These are phyloP conservation scores for Bombyx mandarina DNA, from an alignment of 1,140 invertebrate species.

Conservation along the genomic window DNA sequence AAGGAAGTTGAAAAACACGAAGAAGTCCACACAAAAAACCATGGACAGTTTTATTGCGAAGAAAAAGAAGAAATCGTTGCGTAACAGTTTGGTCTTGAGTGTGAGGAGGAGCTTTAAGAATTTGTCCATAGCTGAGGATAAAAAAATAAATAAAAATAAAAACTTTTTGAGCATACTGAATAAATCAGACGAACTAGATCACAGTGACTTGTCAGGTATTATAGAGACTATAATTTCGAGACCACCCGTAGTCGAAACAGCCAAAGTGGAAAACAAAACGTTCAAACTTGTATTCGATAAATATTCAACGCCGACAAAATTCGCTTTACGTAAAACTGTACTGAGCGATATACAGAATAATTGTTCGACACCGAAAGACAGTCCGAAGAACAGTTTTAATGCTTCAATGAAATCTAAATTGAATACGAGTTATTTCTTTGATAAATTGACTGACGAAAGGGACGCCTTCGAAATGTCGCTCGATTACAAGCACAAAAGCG, in stretches of 20 bases:
- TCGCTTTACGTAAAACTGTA: slow-evolving; percentile 19
- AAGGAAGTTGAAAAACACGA: slow-evolving; percentile 38
- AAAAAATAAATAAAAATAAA: slow-evolving; percentile 23
- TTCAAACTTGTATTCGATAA: slow-evolving; percentile 54
- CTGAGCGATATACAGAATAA: slow-evolving; percentile 32
- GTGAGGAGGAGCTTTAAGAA: slow-evolving; percentile 30
- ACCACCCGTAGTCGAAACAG: slow-evolving; percentile 35
- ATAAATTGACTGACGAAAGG: slow-evolving; percentile 46
- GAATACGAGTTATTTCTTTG: slow-evolving; percentile 65
- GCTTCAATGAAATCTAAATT: slow-evolving; percentile 17
- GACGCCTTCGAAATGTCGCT: slow-evolving; percentile 65
- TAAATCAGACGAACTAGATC: slow-evolving; percentile 63
- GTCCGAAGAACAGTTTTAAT: slow-evolving; percentile 25
- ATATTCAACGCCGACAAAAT: slow-evolving; percentile 30
- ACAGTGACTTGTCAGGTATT: slow-evolving; percentile 73
- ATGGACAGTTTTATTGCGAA: slow-evolving; percentile 48
- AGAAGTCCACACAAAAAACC: slow-evolving; percentile 33
- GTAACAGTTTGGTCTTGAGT: slow-evolving; percentile 10
- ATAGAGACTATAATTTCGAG: slow-evolving; percentile 72
- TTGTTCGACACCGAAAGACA: slow-evolving; percentile 55
- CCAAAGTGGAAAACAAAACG: slow-evolving; percentile 43
- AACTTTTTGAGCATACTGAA: slow-evolving; percentile 41
- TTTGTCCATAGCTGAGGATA: slow-evolving; percentile 20
- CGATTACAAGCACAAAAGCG: slow-evolving; percentile 30
- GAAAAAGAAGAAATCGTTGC: slow-evolving; percentile 31